Percentiles rank a stretch among this genome's conserved stretches.
phyloP scores from a whole-genome alignment of 2,797 vertebrate species.

The Xenentodon cancila region DNA sequence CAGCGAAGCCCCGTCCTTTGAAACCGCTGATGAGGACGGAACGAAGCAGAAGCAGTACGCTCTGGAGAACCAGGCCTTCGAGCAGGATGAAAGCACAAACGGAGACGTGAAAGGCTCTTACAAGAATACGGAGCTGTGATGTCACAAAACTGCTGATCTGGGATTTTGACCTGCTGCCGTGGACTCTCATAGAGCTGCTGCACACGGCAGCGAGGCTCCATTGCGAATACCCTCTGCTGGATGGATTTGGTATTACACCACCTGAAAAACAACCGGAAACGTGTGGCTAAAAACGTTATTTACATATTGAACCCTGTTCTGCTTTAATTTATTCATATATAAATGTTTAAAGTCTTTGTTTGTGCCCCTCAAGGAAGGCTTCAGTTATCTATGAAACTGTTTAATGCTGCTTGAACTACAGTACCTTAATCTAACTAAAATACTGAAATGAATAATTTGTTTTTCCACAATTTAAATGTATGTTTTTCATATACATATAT shows the following conservation, averaged over 20 bases:
- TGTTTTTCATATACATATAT: too few species aligned
- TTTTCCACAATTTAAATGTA: too few species aligned
- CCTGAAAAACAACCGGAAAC: background rate
- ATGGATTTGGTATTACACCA: background rate
- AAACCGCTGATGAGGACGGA: background rate
- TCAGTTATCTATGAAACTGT: too few species aligned
- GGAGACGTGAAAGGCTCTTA: slow-evolving; percentile 20
- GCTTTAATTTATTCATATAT: too few species aligned
- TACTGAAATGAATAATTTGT: too few species aligned
- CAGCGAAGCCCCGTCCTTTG: slow-evolving; percentile 17
- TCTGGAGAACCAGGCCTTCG: slow-evolving; percentile 66
- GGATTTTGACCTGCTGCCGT: background rate
- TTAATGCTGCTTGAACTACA: too few species aligned
- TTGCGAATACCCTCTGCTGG: slow-evolving; percentile 45
- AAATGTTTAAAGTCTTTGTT: too few species aligned
- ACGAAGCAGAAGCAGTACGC: slow-evolving; percentile 42
- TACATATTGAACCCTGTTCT: too few species aligned
- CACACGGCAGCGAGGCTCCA: background rate
- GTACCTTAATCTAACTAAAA: too few species aligned
- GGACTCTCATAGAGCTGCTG: slow-evolving; percentile 5
- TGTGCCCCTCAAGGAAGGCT: too few species aligned
- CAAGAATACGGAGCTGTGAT: slow-evolving; percentile 70
- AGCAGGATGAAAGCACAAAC: slow-evolving; percentile 46
- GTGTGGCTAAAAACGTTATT: background rate
- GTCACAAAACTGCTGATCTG: background rate